Evolutionary conservation across 2,888 invertebrate genomes (phyloP), one percentile per base, ranked within the genome.

Genomic region (Drosophila atripex): DNA sequence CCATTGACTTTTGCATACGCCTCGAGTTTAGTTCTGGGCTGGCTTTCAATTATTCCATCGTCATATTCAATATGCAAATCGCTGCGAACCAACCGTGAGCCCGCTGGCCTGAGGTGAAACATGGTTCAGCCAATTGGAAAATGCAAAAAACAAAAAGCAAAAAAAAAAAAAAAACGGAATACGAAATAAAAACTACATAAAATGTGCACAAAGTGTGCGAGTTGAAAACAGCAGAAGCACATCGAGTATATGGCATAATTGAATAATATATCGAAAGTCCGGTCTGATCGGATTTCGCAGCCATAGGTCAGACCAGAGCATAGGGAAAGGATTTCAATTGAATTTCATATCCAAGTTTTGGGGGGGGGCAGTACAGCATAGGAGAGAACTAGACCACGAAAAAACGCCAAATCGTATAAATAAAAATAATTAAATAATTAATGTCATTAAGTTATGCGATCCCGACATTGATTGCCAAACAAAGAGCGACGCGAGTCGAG

Each of bases 371-470:
- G 6, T 11, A 7, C 50, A 38, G 35, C 21, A 55, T 55, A 59
- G 38, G 32, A 25, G 47, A 60, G 57, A 55, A 39, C 57, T 59
- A 51, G 14, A 21, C n/a, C n/a, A 18, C 43, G 35, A 51, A 38
- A 32, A 43, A 49, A 35, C 60, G 32, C 23, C 54, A 57, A 77
- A 65, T 47, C 69, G 83, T 72, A 85, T 79, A 87, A 87, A 87
- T 87, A 78, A 77, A 82, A 87, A 87, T 82, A 87, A 86, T 84
- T 84, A 86, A 84, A 85, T 84, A 84, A 87, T 84, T 87, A 85
- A 84, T 82, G 75, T 66, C 77, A 77, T 86, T 86, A 83, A 83
- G 66, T 72, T 86, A 83, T 82, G 86, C 82, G 64, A 64, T 21
- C 73, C 64, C 63, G 51, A 70, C 75, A 75, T 71, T 54, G 65